Evolutionary conservation across 2,888 invertebrate genomes (phyloP).

Genomic region (Nephrotoma appendiculata): DNA sequence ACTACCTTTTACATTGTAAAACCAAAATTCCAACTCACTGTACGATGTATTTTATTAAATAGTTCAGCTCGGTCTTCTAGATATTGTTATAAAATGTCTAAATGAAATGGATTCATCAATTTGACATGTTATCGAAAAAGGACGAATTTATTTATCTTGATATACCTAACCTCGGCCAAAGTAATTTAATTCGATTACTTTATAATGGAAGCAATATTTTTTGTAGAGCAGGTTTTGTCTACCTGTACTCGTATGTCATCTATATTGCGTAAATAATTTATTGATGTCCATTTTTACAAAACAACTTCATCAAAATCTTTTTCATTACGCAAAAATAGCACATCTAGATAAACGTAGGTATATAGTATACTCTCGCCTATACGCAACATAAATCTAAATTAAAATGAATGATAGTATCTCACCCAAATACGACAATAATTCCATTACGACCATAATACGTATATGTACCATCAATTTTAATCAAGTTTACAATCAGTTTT

Average conservation of each 20-base stretch:
- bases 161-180: too few relatives aligned
- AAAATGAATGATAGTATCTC: background rate
- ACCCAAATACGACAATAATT: background rate
- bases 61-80: too few relatives aligned
- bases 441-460: background rate
- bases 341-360: background rate
- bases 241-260: background rate
- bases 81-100: too few relatives aligned
- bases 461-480: background rate
- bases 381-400: background rate
- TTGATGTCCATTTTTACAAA: background rate
- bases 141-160: too few relatives aligned
- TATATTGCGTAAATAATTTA: background rate
- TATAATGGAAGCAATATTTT: too few relatives aligned
- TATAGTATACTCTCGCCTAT: too few relatives aligned
- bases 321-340: background rate
- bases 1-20: too few relatives aligned
- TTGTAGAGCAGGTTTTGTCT: background rate
- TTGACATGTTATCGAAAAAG: too few relatives aligned
- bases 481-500: background rate
- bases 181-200: too few relatives aligned
- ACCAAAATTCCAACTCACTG: too few relatives aligned
- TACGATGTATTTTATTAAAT: too few relatives aligned
- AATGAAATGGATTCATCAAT: too few relatives aligned
- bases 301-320: background rate